Percentiles rank a stretch among this genome's conserved stretches.
Conservation (phyloP, 2,888 invertebrate genomes). For the Ormia ochracea region DNA sequence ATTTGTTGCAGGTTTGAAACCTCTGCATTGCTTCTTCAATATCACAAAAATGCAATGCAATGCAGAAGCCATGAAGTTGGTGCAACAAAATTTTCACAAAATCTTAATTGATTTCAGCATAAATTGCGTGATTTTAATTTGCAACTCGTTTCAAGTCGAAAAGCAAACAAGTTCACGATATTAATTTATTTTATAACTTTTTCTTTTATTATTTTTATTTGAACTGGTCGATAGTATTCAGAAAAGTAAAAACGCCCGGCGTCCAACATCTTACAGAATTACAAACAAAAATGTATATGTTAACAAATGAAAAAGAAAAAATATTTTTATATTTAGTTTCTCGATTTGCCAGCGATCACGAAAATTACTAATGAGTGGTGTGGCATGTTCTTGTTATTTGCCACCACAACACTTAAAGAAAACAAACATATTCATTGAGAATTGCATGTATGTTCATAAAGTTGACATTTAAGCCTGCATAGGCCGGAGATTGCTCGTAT, state of each 20-base stretch:
- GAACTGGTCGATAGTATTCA: not conserved
- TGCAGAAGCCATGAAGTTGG: not conserved
- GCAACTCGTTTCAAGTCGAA: slow-evolving; percentile 29
- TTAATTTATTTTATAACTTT: slow-evolving; percentile 39
- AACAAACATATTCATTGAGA: slow-evolving; percentile 39
- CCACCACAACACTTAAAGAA: slow-evolving; percentile 20
- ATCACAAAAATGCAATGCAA: not conserved
- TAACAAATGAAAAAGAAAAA: not conserved
- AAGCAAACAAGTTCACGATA: slow-evolving; percentile 36
- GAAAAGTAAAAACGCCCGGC: not conserved
- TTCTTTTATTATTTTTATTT: not conserved
- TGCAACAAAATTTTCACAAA: slow-evolving; percentile 65
- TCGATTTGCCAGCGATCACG: not conserved
- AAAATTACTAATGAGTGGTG: slow-evolving; percentile 26
- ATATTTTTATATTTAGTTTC: not conserved
- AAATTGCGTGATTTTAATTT: slow-evolving; percentile 65
- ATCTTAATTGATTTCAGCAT: slow-evolving; percentile 70
- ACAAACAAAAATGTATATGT: not conserved
- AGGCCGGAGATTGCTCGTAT: not conserved
- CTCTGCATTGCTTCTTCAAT: not conserved
- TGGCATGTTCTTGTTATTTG: slow-evolving; percentile 7
- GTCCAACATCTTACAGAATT: not conserved
- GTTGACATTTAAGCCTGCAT: slow-evolving; percentile 30
- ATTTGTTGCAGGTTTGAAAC: not conserved
- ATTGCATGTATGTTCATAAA: slow-evolving; percentile 32